Evolutionary conservation across 2,113 vertebrate species (phyloP), one percentile per base, ranked within the genome.

Genomic region (Callocephalon fimbriatum): DNA sequence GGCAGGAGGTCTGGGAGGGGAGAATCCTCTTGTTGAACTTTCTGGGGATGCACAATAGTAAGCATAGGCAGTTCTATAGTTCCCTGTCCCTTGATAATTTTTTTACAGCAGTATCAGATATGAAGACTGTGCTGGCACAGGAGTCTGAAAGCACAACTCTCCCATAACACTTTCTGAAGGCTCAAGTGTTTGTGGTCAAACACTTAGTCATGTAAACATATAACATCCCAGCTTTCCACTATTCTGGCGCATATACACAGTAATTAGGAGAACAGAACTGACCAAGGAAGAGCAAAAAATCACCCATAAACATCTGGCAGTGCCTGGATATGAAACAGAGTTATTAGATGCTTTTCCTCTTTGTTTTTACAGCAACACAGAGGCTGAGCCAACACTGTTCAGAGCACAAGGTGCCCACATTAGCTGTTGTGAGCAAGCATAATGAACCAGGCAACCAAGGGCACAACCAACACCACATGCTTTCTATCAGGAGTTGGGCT

Each of bases 181-280:
- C 51, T 95, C 71, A 72, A 47, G 66, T 7, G 17, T 50, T 70
- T 79, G 82, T 83, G 59, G 67, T 83, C 92, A 92, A 83, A 79
- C n/a, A 3, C 32, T 53, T 80, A 29, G 50, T 13, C 7, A 56
- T 1, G 3, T 5, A 78, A 87, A 77, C 42, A 45, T 8, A 9
- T 15, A 75, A 48, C 35, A 75, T 73, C 48, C 38, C 67, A 80
- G 71, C 70, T 77, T 82, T 71, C 47, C 88, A 72, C 77, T 1
- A 2, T 86, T 93, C 63, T 93, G 53, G 65, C 90, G 87, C 1
- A 1, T 17, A 5, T 18, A 12, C 12, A 37, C 16, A 51, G 27
- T 26, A 93, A 91, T 45, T 11, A 90, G 14, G 26, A 73, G 45
- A 66, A 25, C 20, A 58, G 8, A 82, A 3, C 5, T 5, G 27